Evolutionary conservation across 2,888 invertebrate genomes (phyloP).

Genomic region (Ectobius pallidus): DNA sequence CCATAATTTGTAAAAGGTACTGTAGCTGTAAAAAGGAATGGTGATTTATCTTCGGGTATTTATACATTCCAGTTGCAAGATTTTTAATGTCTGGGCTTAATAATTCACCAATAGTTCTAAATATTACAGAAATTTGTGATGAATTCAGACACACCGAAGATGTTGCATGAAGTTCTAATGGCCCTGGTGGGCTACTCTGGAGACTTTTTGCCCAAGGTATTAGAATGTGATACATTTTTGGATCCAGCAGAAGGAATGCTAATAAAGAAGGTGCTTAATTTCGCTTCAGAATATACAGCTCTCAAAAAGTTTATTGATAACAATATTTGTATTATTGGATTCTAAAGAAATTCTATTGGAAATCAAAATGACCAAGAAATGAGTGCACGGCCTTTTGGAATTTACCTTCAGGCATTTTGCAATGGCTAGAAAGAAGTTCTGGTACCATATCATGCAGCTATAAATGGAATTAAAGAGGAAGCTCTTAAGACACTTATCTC

Average conservation of each 20-base stretch:
- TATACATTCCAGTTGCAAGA: too few relatives aligned
- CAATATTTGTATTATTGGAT: slow-evolving; percentile 50
- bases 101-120: too few relatives aligned
- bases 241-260: slow-evolving; percentile 71
- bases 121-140: too few relatives aligned
- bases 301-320: slow-evolving; percentile 67
- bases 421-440: slow-evolving; percentile 77
- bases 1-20: too few relatives aligned
- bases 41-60: too few relatives aligned
- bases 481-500: slow-evolving; percentile 72
- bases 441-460: slow-evolving; percentile 70
- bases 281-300: slow-evolving; percentile 67
- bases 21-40: too few relatives aligned
- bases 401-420: slow-evolving; percentile 81
- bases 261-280: slow-evolving; percentile 65
- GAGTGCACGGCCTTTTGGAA: too few relatives aligned
- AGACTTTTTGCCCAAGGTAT: slow-evolving; percentile 46
- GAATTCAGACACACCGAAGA: not conserved
- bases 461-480: slow-evolving; percentile 72
- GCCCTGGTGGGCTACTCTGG: slow-evolving; percentile 67
- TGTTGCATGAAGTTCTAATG: slow-evolving; percentile 72
- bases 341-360: not conserved
- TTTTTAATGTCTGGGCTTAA: too few relatives aligned
- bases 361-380: too few relatives aligned
- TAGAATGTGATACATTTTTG: slow-evolving; percentile 54